phyloP scores from a whole-genome alignment of 2,797 vertebrate species.

The Pseudochaenichthys georgianus region DNA sequence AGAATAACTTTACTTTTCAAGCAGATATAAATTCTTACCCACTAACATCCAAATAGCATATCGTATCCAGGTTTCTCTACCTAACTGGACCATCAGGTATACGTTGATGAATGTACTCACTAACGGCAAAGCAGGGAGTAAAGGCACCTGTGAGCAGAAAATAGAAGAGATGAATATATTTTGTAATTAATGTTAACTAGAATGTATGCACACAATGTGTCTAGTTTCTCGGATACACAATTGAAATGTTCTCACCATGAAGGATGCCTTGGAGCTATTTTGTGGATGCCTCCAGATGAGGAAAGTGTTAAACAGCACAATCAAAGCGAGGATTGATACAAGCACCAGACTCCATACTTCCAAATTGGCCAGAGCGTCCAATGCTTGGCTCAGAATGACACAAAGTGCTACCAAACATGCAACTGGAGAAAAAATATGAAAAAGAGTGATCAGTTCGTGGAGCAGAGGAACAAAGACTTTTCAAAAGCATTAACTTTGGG shows the following conservation, averaged over 20 bases:
- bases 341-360: slow-evolving; percentile 83
- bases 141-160: slow-evolving; percentile 84
- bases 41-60: slow-evolving; percentile 89
- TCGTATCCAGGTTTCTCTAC: slow-evolving; percentile 84
- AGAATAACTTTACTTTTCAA: neutral
- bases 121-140: slow-evolving; percentile 87
- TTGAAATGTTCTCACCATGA: slow-evolving; percentile 82
- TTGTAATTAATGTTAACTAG: neutral
- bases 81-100: slow-evolving; percentile 88
- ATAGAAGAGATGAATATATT: neutral
- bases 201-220: neutral
- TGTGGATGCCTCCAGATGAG: slow-evolving; percentile 89
- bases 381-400: slow-evolving; percentile 68
- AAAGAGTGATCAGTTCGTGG: neutral
- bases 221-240: neutral
- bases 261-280: slow-evolving; percentile 83
- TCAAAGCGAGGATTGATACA: slow-evolving; percentile 73
- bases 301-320: slow-evolving; percentile 67
- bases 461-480: neutral
- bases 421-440: slow-evolving; percentile 70
- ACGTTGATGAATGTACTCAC: slow-evolving; percentile 86
- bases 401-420: slow-evolving; percentile 73
- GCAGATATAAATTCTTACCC: slow-evolving; percentile 77
- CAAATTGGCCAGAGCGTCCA: slow-evolving; percentile 68
- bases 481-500: neutral